Evolutionary conservation across 2,888 invertebrate species (phyloP), one percentile per base, ranked within the genome.

Genomic region (Drosophila pegasa): DNA sequence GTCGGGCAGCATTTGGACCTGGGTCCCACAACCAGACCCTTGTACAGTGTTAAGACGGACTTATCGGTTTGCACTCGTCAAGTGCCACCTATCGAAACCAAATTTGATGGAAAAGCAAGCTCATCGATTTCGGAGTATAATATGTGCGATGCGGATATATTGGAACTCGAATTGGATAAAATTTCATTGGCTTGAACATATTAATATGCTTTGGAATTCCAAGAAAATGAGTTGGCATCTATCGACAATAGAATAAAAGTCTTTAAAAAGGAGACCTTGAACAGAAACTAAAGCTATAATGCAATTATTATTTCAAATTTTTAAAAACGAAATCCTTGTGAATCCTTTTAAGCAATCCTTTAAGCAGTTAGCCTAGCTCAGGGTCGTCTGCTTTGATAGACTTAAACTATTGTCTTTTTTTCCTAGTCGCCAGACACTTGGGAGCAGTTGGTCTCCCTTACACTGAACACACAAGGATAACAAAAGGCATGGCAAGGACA

Each of bases 341-440:
- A 78, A 64, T 71, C 64, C 67, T 45, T 62, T 64, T 70, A 67
- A 79, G 60, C 67, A 75, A 78, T 73, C 64, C 66, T 69, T 74
- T 60, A 75, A 74, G 60, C 55, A 57, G 54, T 25, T 75, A 47
- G 63, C 54, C 57, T 58, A 63, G 70, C 52, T 52, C 45, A 25
- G 59, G 22, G 18, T 41, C 40, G 25, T 4, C 25, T 47, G 22
- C 12, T 20, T 3, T 27, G 66, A 55, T 45, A 48, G 67, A 61
- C 62, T 61, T 71, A 54, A 51, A 51, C 71, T 61, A 71, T 78
- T 60, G 66, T 65, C 75, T 71, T 67, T 78, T 40, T 6, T 7
- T 14, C 18, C 22, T 8, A 7, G 9, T 4, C 4, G 59, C 67
- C 79, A 79, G 73, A 82, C 73, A 68, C 57, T 75, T 58, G 61